Evolutionary conservation across 2,113 vertebrate genomes (phyloP), one percentile per base, ranked within the genome.

Genomic region (Syrmaticus mikado): DNA sequence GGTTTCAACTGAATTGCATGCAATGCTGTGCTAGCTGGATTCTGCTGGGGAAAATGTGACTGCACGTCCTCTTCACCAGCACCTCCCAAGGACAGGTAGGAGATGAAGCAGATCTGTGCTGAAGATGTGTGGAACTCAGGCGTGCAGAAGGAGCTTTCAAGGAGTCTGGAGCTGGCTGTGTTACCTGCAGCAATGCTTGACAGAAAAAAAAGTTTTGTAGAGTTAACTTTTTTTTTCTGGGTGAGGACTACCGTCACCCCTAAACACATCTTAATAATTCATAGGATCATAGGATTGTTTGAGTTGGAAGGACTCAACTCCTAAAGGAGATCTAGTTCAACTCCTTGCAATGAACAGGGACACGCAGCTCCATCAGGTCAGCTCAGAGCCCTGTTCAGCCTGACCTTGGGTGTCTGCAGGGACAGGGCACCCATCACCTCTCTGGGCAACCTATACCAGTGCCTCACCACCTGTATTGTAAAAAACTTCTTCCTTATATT

Each of bases 31-130:
- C 4, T n/a, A 1, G 7, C 50, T 74, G 4, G 9, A 45, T 28
- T 73, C 43, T 61, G 43, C 27, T 62, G 27, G 34, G 25, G 25
- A 76, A 82, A 87, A 89, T 0, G 0, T 34, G 45, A 30, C 28
- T 45, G 41, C 30, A 43, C 20, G 32, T 43, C 28, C 24, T 88
- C 85, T 55, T 8, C 2, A 8, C 12, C 8, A 28, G 52, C 52
- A 64, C 8, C 82, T 24, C 1, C 1, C 53, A 60, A 62, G 21
- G 72, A 16, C 5, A 11, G n/a, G 40, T n/a, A 46, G 36, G 11
- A 0, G 3, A 36, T 16, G 40, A 53, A 73, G 67, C 20, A 65
- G 17, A 10, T 84, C 57, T 94, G 52, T 0, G 0, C 68, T 81
- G 55, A 68, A 32, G 60, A 43, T 3, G 1, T 1, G 0, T 71